phyloP scores from a whole-genome alignment of 2,113 vertebrate genomes.

The Hirundichthys speculiger region DNA sequence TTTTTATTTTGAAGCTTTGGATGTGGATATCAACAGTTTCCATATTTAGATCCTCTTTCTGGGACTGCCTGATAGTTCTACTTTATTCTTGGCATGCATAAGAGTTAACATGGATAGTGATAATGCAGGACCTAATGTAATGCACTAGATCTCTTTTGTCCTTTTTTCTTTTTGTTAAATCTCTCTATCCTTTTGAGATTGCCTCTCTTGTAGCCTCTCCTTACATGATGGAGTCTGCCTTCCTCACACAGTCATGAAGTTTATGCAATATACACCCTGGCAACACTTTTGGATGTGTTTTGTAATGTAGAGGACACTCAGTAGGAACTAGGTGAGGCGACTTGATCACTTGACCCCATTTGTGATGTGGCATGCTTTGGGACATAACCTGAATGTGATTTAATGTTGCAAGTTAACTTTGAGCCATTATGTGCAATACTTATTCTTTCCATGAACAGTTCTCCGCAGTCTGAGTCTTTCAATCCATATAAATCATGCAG shows the following conservation, averaged over 20 bases:
- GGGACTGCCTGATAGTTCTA: slow-evolving; percentile 79
- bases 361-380: slow-evolving; percentile 97
- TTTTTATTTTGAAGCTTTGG: slow-evolving; percentile 80
- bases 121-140: slow-evolving; percentile 95
- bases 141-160: slow-evolving; percentile 91
- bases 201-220: slow-evolving; percentile 79
- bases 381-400: slow-evolving; percentile 99
- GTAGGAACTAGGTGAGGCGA: slow-evolving; percentile 92
- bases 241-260: slow-evolving; percentile 91
- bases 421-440: slow-evolving; percentile 99
- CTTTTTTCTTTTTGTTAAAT: slow-evolving; percentile 79
- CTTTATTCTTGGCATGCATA: slow-evolving; percentile 98
- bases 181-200: slow-evolving; percentile 79
- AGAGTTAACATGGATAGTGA: slow-evolving; percentile 88
- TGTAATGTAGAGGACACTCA: slow-evolving; percentile 92
- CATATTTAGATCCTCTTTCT: slow-evolving; percentile 83
- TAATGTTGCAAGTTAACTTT: slow-evolving; percentile 99
- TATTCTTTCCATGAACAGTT: slow-evolving; percentile 93
- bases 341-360: slow-evolving; percentile 93
- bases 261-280: slow-evolving; percentile 95
- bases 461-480: slow-evolving; percentile 95
- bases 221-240: slow-evolving; percentile 93
- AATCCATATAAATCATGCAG: slow-evolving; percentile 93
- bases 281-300: slow-evolving; percentile 82
- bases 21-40: slow-evolving; percentile 94